Evolutionary conservation across 2,113 vertebrate species (phyloP).

Genomic region (Herpailurus yagouaroundi): DNA sequence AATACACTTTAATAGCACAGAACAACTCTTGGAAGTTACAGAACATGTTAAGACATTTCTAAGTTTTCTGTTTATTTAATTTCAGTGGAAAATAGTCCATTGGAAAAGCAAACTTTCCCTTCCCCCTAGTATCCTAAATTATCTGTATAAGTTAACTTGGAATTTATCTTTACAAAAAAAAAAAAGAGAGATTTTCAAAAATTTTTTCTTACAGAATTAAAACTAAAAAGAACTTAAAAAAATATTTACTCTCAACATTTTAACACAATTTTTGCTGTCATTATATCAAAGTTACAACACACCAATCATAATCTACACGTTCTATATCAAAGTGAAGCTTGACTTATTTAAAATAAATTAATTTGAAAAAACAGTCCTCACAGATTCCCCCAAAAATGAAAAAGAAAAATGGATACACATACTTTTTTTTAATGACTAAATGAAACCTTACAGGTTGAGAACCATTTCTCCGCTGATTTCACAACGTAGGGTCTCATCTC

Average conservation of each 20-base stretch:
- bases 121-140: background rate
- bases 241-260: background rate
- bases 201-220: background rate
- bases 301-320: background rate
- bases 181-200: background rate
- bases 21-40: background rate
- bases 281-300: background rate
- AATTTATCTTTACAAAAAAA: background rate
- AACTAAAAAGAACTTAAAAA: constrained; percentile 18
- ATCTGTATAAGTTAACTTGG: constrained; percentile 8
- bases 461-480: background rate
- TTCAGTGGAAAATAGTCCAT: background rate
- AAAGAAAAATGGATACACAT: background rate
- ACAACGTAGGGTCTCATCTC: background rate
- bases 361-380: background rate
- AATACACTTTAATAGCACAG: background rate
- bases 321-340: background rate
- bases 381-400: background rate
- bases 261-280: background rate
- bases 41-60: background rate
- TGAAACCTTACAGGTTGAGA: background rate
- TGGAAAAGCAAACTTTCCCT: background rate
- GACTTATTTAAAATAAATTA: constrained; percentile 32
- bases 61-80: constrained; percentile 3
- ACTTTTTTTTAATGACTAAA: background rate